Evolutionary conservation across 2,888 invertebrate species (phyloP), one percentile per base, ranked within the genome.

Genomic region (Antitype chi): DNA sequence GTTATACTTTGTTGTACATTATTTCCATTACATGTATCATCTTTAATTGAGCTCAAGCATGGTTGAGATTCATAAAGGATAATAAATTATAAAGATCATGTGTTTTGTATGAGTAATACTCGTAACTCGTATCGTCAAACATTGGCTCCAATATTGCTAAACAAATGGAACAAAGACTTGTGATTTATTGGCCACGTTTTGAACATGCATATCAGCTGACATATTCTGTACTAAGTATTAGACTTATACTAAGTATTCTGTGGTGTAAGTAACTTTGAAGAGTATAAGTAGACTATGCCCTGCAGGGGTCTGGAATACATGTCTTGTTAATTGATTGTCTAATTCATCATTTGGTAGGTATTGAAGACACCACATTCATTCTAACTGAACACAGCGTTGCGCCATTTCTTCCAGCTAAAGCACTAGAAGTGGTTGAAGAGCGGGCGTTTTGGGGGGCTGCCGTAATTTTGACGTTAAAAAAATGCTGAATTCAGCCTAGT

Each of bases 21-120:
- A 76, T 62, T 72, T 70, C 47, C 38, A 70, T 70, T 49, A 60
- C 28, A 76, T 71, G 52, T 43, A 66, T 84, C 70, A 71, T 72
- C 52, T 74, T 70, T 80, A 83, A 80, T 83, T 84, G 74, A 69
- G 11, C 68, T 73, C 32, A 57, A 82, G 55, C 68, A 60, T 69
- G 73, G 70, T 66, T 62, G 73, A 73, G 80, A 80, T 76, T 76
- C 71, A 71, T 84, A 79, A 83, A 55, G 72, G 32, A 67, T 70
- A 83, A 82, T 82, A 84, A 84, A 84, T 83, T 74, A 74, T 70
- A 25, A 70, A 59, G 66, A 80, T 76, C 84, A 77, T 84, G 76
- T 77, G 80, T 80, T 77, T 28, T 63, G 70, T 63, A 62, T 76
- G 83, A 84, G 62, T 76, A 80, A 80, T 47, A 67, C 69, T 69